Evolutionary conservation across 2,797 vertebrate genomes (phyloP).

Genomic region (Craterocephalus amniculus): DNA sequence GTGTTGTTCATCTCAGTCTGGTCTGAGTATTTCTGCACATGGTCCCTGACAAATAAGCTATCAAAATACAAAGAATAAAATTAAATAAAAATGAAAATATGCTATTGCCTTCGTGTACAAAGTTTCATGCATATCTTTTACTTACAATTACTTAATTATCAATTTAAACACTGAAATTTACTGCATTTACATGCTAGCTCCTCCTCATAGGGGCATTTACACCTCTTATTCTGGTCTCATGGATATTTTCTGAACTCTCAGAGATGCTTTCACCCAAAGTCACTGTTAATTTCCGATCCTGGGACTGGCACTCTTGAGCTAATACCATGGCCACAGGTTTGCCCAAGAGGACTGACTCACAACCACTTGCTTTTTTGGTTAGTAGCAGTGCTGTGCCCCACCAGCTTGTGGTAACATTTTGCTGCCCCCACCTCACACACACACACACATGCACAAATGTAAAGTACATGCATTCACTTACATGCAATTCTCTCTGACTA

Average conservation of each 20-base stretch:
- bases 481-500: slow-evolving; percentile 42
- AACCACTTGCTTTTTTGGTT: slow-evolving; percentile 75
- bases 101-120: slow-evolving; percentile 20
- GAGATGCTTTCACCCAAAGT: slow-evolving; percentile 72
- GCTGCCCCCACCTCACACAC: slow-evolving; percentile 65
- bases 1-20: too few species aligned
- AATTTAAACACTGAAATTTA: slow-evolving; percentile 44
- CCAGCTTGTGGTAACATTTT: slow-evolving; percentile 72
- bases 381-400: slow-evolving; percentile 68
- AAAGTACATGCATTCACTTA: slow-evolving; percentile 28
- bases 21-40: too few species aligned
- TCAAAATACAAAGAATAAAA: background rate
- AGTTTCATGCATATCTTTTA: slow-evolving; percentile 37
- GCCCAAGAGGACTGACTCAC: slow-evolving; percentile 78
- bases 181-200: slow-evolving; percentile 49
- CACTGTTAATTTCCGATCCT: slow-evolving; percentile 75
- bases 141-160: slow-evolving; percentile 34
- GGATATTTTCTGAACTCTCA: slow-evolving; percentile 64
- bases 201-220: slow-evolving; percentile 59
- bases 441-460: slow-evolving; percentile 22
- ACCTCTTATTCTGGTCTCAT: slow-evolving; percentile 62
- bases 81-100: background rate
- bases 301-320: slow-evolving; percentile 57
- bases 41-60: too few species aligned
- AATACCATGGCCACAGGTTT: slow-evolving; percentile 67